These are phyloP conservation scores for Dipodomys merriami DNA, from an alignment of 2,113 vertebrate species.

Conservation along the genomic window DNA sequence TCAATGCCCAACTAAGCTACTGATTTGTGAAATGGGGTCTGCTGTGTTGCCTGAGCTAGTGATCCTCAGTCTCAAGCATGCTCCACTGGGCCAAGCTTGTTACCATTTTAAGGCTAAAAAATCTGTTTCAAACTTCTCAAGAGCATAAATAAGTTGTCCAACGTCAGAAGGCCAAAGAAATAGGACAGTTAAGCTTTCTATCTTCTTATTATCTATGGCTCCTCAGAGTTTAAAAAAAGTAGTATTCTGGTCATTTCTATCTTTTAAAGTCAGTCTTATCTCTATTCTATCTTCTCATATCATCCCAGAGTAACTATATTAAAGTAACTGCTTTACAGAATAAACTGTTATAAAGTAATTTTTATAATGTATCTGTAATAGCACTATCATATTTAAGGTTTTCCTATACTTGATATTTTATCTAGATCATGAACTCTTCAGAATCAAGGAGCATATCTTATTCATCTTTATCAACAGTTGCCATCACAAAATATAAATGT, in stretches of 20 bases:
- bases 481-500: neutral
- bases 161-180: neutral
- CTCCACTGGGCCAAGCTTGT: neutral
- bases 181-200: neutral
- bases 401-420: neutral
- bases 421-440: neutral
- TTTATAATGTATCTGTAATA: slow-evolving; percentile 4
- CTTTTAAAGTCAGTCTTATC: neutral
- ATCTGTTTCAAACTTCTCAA: neutral
- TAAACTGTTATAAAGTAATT: neutral
- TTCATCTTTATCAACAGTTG: slow-evolving; percentile 45
- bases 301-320: neutral
- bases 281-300: neutral
- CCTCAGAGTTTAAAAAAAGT: neutral
- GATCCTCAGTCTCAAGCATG: neutral
- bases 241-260: neutral
- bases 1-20: no score
- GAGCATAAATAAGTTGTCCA: neutral
- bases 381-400: neutral
- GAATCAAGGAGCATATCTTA: neutral
- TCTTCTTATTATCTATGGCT: neutral
- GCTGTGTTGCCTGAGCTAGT: neutral
- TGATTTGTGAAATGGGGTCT: neutral
- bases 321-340: neutral
- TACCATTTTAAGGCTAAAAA: slow-evolving; percentile 22